Evolutionary conservation across 2,113 vertebrate genomes (phyloP), one percentile per base, ranked within the genome.

Genomic region (Orthochromis malagaraziensis): DNA sequence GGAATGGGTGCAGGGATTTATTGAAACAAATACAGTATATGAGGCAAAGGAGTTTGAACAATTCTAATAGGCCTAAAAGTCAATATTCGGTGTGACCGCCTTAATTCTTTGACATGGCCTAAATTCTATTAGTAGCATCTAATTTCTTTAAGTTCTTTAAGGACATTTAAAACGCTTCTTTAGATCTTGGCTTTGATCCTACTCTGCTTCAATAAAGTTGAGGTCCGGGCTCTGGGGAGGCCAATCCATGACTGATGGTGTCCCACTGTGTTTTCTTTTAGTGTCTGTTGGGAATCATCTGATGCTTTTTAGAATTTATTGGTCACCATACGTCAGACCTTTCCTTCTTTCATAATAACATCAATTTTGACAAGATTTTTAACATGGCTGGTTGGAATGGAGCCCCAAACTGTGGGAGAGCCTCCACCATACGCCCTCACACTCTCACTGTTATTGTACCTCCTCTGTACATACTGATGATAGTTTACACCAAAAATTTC

Each of bases 61-160:
- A 26, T 45, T n/a, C 33, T 63, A n/a, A 63, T 40, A 14, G 1
- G 35, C 35, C n/a, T 70, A 9, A 70, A 42, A 42, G 65, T 45
- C 13, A 45, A 17, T 26, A 73, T 45, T 45, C 0, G 13, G 13
- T 24, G 7, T 42, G 11, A 40, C 5, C 5, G 5, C 38, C 13
- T 73, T 45, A 26, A 73, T 26, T 73, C 65, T 4, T 45, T 6
- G 9, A 10, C 40, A 47, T 45, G 6, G 40, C 40, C 24, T 75
- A 47, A 29, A 29, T 47, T 47, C 70, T 47, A 6, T 75, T 29
- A 75, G 24, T 16, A 45, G 38, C n/a, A 42, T 26, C 7, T 45
- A 17, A 47, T 73, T 47, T 47, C 68, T 73, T 45, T 45, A 73
- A 45, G 8, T 17, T 47, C 21, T 47, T 73, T 26, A 75, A 75